Evolutionary conservation across 1,140 invertebrate species (phyloP), one percentile per base, ranked within the genome.

Genomic region (Archivesica marissinica): DNA sequence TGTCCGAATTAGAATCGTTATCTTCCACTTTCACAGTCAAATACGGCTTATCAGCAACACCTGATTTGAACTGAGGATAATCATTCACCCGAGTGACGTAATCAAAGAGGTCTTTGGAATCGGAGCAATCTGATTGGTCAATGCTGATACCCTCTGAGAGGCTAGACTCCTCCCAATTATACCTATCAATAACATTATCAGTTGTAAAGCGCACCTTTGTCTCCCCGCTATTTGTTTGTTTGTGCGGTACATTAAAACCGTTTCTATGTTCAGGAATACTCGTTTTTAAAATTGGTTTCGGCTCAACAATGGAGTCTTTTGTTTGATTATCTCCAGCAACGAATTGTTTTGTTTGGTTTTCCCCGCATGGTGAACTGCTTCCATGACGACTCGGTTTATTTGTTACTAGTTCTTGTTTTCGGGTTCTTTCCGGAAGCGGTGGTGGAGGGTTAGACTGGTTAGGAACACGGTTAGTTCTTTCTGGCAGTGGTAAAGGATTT

Each of bases 1-100:
- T 95, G 88, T 95, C 95, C 0, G 95, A 95, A 87, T 95, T 95
- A n/a, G 94, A 94, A 88, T 95, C 95, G 38, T 92, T 93, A 66
- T 95, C 94, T 70, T 92, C 90, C 15, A 86, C 80, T 82, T 87
- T 86, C 90, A 96, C 95, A 50, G 94, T 95, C 79, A 96, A 95
- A 30, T 97, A 92, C 83, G 96, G 95, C 76, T 95, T 95, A 78
- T 96, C 95, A 20, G 85, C 70, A 4, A 74, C 68, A n/a, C 81
- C 76, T 7, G 74, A 28, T 25, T 41, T 66, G 64, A 66, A 47
- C 20, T 61, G 47, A 44, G 68, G 74, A 54, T 82, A 76, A 38
- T 66, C 72, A 9, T 47, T 20, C 25, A n/a, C 25, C 50, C 64
- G 35, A 38, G n/a, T 68, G 2, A n/a, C 39, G 61, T 78, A 86